These are phyloP conservation scores for Pseudomyrmex concolor DNA, from an alignment of 1,140 invertebrate species.

Conservation along the genomic window DNA sequence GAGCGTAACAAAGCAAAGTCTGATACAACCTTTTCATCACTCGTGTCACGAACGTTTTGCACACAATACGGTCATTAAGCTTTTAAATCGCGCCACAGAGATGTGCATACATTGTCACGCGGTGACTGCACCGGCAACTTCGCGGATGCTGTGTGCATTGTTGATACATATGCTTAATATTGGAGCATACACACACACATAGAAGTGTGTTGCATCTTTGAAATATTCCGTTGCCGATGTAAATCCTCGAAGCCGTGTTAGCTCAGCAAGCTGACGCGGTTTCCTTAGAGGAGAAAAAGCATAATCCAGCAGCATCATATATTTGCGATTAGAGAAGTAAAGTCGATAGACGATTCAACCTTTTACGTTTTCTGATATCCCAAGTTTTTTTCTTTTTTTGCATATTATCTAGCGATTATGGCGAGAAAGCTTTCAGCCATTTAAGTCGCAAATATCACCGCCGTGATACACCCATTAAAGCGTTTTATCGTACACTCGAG, in stretches of 20 bases:
- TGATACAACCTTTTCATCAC: constrained; percentile 18
- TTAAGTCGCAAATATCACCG: constrained; percentile 35
- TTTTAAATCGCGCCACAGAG: constrained; percentile 30
- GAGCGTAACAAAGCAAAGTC: background rate
- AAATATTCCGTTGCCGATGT: background rate
- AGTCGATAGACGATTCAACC: constrained; percentile 13
- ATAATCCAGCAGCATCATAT: constrained; percentile 10
- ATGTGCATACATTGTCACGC: constrained; percentile 23
- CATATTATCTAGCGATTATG: constrained; percentile 45
- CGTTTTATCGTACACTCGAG: constrained; percentile 26
- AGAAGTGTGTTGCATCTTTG: background rate
- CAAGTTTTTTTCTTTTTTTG: background rate
- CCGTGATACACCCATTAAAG: constrained; percentile 33
- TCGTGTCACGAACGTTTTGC: constrained; percentile 40
- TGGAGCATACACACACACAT: background rate
- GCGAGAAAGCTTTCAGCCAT: constrained; percentile 40
- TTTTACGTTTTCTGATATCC: constrained; percentile 17
- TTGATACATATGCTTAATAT: background rate
- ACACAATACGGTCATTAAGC: constrained; percentile 54
- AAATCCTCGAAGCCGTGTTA: constrained; percentile 2
- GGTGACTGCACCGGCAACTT: background rate
- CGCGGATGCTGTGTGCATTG: background rate
- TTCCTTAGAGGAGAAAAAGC: background rate
- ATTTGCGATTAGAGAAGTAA: constrained; percentile 11
- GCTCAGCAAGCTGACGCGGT: background rate